Conservation (phyloP, 2,113 vertebrate genomes). For the Toxotes jaculatrix region DNA sequence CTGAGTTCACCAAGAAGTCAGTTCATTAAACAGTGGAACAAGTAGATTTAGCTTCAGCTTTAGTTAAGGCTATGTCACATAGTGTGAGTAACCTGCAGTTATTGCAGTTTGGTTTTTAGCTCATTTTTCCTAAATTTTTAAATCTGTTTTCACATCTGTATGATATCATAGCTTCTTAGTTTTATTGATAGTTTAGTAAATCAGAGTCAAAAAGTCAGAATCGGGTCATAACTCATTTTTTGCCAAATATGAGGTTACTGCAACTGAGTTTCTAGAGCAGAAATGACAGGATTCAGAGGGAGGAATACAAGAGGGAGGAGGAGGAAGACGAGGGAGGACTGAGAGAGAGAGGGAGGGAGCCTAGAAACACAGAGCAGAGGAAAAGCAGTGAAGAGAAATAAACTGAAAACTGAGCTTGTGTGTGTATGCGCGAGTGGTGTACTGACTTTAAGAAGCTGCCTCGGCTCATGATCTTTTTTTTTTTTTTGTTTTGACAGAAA, state of each 20-base stretch:
- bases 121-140: too few relatives aligned
- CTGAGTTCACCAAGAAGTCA: neutral
- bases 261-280: neutral
- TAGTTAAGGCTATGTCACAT: neutral
- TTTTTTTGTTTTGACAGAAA: slow-evolving; percentile 45
- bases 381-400: neutral
- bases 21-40: neutral
- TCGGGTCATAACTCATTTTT: neutral
- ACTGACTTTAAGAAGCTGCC: slow-evolving; percentile 6
- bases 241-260: neutral
- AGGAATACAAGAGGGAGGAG: neutral
- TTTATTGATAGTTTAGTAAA: neutral
- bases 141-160: neutral
- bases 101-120: neutral
- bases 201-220: neutral
- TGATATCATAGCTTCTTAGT: neutral
- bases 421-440: neutral
- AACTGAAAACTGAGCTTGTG: slow-evolving; percentile 8
- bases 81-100: neutral
- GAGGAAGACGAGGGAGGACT: neutral
- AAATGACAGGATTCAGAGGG: too few relatives aligned
- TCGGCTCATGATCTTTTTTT: neutral
- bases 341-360: neutral
- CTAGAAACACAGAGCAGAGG: neutral
- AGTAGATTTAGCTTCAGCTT: neutral